Evolutionary conservation across 2,888 invertebrate genomes (phyloP), one percentile per base, ranked within the genome.

Genomic region (Congeria kusceri): DNA sequence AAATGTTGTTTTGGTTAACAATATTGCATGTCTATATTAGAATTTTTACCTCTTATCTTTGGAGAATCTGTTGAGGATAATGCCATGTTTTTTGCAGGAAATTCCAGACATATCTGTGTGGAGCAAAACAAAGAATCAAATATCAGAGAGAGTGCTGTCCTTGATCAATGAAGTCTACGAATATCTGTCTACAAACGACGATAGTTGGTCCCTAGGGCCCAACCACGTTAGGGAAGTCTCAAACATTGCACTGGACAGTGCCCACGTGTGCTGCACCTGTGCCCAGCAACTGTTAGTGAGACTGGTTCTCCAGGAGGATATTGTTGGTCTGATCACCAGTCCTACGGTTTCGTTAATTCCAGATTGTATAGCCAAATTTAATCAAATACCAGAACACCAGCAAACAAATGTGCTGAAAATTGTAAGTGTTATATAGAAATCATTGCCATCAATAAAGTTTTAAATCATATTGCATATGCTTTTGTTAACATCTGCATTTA

Each of bases 161-260:
- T 49, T 75, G 32, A 59, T 87, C 27, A 80, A 76, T 49, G 87
- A 88, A 39, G 71, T 85, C 5, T 80, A 85, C 62, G 87, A 87
- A 18, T 87, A 85, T 65, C 66, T 86, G 20, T 58, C 62, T 13
- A 59, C 32, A 28, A 66, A 84, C 20, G 68, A 85, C 25, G 65
- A 77, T 9, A 69, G 69, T 11, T 89, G 87, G 86, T 87, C 87
- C 4, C 75, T 87, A 13, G 83, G 86, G 44, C 82, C 82, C 68
- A 80, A 85, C 47, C 89, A 89, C 72, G 69, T 89, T 28, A 80
- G 80, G 28, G 58, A 77, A 20, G 61, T 88, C 44, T 78, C 75
- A 64, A 82, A 71, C 65, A 75, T 87, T 44, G 79, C 84, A 20
- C 80, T 84, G 18, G 85, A 83, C 46, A 64, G 68, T 27, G 75